Percentiles rank a stretch among this genome's conserved stretches.
These are phyloP conservation scores for Ameiurus melas DNA, from an alignment of 2,113 vertebrate genomes.

Conservation along the genomic window DNA sequence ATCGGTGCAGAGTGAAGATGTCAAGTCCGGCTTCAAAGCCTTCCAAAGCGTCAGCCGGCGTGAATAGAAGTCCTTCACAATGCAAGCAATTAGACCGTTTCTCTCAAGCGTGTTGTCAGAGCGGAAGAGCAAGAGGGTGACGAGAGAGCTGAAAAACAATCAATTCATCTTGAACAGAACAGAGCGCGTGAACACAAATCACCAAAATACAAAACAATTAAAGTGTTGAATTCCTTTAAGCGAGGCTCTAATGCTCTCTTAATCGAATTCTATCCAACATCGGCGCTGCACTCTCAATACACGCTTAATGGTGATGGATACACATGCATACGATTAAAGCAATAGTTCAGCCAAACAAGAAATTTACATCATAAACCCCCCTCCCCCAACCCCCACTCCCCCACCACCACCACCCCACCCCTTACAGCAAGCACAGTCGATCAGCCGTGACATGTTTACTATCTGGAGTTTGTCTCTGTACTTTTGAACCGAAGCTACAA, in stretches of 20 bases:
- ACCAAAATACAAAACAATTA: conserved; percentile 21
- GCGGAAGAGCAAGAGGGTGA: conserved; percentile 45
- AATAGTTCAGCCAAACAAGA: conserved; percentile 11
- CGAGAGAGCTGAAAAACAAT: neutral
- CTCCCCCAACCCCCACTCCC: too few species aligned
- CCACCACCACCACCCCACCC: too few species aligned
- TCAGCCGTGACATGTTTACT: neutral
- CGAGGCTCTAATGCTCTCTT: conserved; percentile 47
- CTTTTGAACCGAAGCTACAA: neutral
- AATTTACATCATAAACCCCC: conserved; percentile 5
- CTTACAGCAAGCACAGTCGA: conserved; percentile 8
- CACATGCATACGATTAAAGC: conserved; percentile 28
- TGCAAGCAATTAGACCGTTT: neutral
- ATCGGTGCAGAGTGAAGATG: neutral
- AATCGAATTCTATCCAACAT: conserved; percentile 46
- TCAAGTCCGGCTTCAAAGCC: neutral
- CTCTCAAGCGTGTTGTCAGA: neutral
- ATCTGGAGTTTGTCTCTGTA: neutral
- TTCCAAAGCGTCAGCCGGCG: neutral
- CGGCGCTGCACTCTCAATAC: conserved; percentile 32
- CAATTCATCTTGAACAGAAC: neutral
- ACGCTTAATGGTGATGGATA: conserved; percentile 52
- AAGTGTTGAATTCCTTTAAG: conserved; percentile 28
- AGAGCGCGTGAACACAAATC: conserved; percentile 16
- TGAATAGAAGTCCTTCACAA: neutral